These are phyloP conservation scores for Muscicapa comitata DNA, from an alignment of 2,797 vertebrate genomes.

Conservation along the genomic window DNA sequence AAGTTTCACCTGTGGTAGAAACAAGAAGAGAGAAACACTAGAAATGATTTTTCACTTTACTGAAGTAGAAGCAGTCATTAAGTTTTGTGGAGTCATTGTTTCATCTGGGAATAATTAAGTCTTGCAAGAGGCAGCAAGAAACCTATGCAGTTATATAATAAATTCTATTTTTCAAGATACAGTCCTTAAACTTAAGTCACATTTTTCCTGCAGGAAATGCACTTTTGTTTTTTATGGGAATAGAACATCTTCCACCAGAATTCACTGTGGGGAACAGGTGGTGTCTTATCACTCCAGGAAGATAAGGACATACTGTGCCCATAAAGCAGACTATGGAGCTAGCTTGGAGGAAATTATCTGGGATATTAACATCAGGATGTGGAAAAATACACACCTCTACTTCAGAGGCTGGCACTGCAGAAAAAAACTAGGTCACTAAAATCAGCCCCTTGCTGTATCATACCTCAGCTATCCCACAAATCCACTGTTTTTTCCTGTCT, in stretches of 20 bases:
- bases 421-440: neutral
- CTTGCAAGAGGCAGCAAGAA: neutral
- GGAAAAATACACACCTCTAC: neutral
- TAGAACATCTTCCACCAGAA: neutral
- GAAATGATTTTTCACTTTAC: neutral
- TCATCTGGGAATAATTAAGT: neutral
- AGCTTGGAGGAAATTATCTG: slow-evolving; percentile 5
- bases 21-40: neutral
- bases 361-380: slow-evolving; percentile 25
- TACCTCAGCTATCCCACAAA: neutral
- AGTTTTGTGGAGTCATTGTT: neutral
- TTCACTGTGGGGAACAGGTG: neutral
- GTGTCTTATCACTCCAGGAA: neutral
- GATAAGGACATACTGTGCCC: neutral
- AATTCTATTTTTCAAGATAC: neutral
- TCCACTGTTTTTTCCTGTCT: neutral
- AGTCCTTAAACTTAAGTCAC: neutral
- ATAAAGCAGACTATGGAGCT: slow-evolving; percentile 5
- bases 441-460: neutral
- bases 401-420: neutral
- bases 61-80: neutral
- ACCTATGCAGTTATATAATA: neutral
- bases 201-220: neutral
- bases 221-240: neutral
- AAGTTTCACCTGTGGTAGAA: neutral